Evolutionary conservation across 2,113 vertebrate genomes (phyloP), one percentile per base, ranked within the genome.

Genomic region (Gallinago paraguaiae): DNA sequence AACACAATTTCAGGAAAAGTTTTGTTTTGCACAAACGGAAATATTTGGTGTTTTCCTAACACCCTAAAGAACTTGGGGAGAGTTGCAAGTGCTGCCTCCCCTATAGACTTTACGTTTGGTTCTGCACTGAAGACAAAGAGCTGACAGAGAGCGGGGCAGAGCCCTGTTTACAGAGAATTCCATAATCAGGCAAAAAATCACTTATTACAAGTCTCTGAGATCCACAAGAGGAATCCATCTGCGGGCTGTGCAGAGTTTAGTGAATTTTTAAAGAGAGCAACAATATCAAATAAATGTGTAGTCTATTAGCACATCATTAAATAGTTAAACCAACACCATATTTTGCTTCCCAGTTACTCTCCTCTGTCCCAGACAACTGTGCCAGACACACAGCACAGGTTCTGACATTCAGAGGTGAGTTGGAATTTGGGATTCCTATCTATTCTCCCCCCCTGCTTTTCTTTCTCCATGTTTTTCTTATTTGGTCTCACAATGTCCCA

Each of bases 281-380:
- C 71, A 82, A 84, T 94, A 90, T 68, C 64, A 90, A 95, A 96
- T 72, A 72, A 95, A 97, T 54, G 48, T 97, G 86, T 57, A 86
- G 48, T 88, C 92, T 90, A 90, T 94, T 96, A 96, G 79, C 79
- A 93, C 85, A 50, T 85, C 48, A 84, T 83, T 95, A 90, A 95
- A 70, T 59, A 91, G 76, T 83, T 92, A 93, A 70, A 86, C 85
- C 63, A 80, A 56, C 84, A 95, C 88, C 61, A 82, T 71, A 77
- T 89, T 95, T 91, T 82, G 59, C 63, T 86, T 91, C 86, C 68
- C 48, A 69, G 60, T 84, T 95, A 88, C 88, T 79, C 48, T 74
- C 50, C 70, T 93, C 43, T 84, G 35, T 35, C 41, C 53, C 24
- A 86, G 71, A 82, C 78, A 74, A 64, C 68, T 17, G 37, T 83